Conservation (phyloP, 1,140 invertebrate species). For the Uloborus diversus region DNA sequence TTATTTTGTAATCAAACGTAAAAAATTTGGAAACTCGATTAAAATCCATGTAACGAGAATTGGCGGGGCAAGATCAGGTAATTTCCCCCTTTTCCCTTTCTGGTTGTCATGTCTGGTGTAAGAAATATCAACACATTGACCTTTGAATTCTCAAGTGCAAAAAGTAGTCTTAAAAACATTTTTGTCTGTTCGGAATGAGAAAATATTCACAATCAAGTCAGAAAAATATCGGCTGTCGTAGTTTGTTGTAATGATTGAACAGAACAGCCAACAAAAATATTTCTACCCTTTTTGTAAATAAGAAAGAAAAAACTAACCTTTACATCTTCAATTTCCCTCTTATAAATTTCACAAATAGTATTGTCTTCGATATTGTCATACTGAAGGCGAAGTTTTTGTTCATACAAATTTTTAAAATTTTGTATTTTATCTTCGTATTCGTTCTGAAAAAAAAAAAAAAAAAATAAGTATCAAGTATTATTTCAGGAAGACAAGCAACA, state of each 20-base stretch:
- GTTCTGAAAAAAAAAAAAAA: slow-evolving; percentile 26
- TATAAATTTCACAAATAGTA: slow-evolving; percentile 79
- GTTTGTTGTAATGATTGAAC: too few relatives aligned
- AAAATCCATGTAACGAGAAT: too few relatives aligned
- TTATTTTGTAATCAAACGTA: too few relatives aligned
- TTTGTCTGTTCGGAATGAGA: neutral
- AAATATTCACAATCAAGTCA: neutral
- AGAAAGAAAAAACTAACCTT: slow-evolving; percentile 67
- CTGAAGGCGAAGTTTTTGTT: slow-evolving; percentile 53
- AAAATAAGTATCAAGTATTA: too few relatives aligned
- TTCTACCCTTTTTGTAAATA: too few relatives aligned
- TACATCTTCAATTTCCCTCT: slow-evolving; percentile 86
- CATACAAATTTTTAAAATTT: slow-evolving; percentile 58
- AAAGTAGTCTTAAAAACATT: neutral
- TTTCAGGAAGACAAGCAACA: too few relatives aligned
- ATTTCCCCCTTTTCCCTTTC: too few relatives aligned
- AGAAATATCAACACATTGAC: neutral
- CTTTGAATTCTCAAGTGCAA: neutral
- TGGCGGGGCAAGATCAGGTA: too few relatives aligned
- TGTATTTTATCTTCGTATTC: slow-evolving; percentile 58
- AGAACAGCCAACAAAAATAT: too few relatives aligned
- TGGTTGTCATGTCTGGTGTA: too few relatives aligned
- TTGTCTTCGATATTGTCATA: slow-evolving; percentile 70
- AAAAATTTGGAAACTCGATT: too few relatives aligned
- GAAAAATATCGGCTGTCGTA: too few relatives aligned